These are phyloP conservation scores for Rotaria magnacalcarata DNA, from an alignment of 2,888 invertebrate genomes.

Conservation along the genomic window DNA sequence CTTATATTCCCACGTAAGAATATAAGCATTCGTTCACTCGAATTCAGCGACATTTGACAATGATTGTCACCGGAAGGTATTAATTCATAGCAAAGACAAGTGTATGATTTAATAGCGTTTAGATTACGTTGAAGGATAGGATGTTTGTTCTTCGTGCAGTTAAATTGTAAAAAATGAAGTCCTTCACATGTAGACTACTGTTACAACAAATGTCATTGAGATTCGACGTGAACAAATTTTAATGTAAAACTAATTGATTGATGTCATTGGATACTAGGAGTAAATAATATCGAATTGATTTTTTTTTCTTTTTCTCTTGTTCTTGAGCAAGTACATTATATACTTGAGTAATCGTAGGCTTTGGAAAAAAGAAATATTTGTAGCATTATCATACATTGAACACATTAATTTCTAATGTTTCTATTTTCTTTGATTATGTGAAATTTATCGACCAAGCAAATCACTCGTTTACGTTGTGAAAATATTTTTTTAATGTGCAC, in stretches of 20 bases:
- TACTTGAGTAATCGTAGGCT: neutral
- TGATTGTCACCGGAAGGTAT: neutral
- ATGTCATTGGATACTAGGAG: neutral
- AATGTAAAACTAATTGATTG: neutral
- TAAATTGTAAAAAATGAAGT: neutral
- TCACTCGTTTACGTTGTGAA: neutral
- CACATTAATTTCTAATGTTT: too few species aligned
- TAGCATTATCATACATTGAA: too few species aligned
- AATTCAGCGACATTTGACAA: neutral
- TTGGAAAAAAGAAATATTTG: neutral
- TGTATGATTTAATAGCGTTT: neutral
- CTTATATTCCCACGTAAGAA: neutral
- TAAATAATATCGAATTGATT: neutral
- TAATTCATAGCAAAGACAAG: neutral
- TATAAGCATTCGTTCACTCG: neutral
- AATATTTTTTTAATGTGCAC: neutral
- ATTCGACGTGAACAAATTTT: neutral
- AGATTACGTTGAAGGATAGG: neutral
- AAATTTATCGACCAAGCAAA: neutral
- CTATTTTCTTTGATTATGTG: neutral
- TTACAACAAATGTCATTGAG: neutral
- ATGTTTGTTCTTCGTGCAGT: too few species aligned
- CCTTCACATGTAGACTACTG: neutral
- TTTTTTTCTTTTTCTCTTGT: neutral
- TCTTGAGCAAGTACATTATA: neutral